phyloP scores from a whole-genome alignment of 2,113 vertebrate genomes.

The rat (Rattus norvegicus) region GRCr8 NC_086033.1:24444001-24444500 shows the following conservation, averaged over 20 bases:
- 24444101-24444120: constrained; percentile 54
- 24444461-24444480: neutral
- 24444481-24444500: constrained; percentile 18
- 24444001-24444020: constrained; percentile 86
- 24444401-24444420: neutral
- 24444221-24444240: constrained; percentile 50
- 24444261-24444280: constrained; percentile 50
- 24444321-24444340: constrained; percentile 21
- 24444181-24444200: constrained; percentile 4
- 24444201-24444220: constrained; percentile 1
- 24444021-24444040: constrained; percentile 86
- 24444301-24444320: neutral
- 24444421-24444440: too few species aligned
- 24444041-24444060: constrained; percentile 74
- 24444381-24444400: neutral
- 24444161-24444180: neutral
- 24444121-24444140: constrained; percentile 28
- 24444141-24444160: neutral
- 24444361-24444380: neutral
- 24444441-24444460: too few species aligned
- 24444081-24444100: neutral
- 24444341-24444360: neutral
- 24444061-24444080: constrained; percentile 75
- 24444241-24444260: constrained; percentile 65
- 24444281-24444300: constrained; percentile 73